Percentiles rank a stretch among this genome's conserved stretches.
phyloP scores from a whole-genome alignment of 2,888 invertebrate species.

The Sipha maydis region DNA sequence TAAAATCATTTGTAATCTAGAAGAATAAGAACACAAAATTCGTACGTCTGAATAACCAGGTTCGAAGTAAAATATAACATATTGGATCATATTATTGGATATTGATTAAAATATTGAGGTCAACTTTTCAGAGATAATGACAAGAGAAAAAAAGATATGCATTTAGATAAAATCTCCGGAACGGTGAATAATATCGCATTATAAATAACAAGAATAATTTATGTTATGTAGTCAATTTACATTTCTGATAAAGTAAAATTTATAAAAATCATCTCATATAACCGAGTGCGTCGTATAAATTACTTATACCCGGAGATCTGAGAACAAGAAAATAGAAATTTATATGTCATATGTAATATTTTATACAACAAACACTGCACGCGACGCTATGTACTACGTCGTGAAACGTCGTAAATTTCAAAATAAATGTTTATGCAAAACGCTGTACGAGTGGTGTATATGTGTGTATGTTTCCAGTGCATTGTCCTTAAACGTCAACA shows the following conservation, averaged over 20 bases:
- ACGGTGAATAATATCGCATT: neutral
- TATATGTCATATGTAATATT: neutral
- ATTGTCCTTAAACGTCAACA: neutral
- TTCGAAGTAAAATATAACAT: neutral
- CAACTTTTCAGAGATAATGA: neutral
- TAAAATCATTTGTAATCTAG: no score
- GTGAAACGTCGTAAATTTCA: neutral
- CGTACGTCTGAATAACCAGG: neutral
- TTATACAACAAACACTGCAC: neutral
- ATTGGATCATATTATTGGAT: no score
- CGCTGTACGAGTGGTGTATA: neutral
- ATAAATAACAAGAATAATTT: neutral
- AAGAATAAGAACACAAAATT: neutral
- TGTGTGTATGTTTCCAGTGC: neutral
- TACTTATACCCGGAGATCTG: neutral
- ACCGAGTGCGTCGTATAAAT: neutral
- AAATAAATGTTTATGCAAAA: neutral
- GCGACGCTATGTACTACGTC: neutral
- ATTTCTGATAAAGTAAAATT: neutral
- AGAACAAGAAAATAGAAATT: slow-evolving; percentile 42
- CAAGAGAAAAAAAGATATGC: neutral
- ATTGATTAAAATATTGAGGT: neutral
- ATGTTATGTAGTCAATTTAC: neutral
- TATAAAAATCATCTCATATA: neutral
- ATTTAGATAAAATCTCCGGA: neutral